Conservation (phyloP, 2,113 vertebrate genomes). For the Carettochelys insculpta region DNA sequence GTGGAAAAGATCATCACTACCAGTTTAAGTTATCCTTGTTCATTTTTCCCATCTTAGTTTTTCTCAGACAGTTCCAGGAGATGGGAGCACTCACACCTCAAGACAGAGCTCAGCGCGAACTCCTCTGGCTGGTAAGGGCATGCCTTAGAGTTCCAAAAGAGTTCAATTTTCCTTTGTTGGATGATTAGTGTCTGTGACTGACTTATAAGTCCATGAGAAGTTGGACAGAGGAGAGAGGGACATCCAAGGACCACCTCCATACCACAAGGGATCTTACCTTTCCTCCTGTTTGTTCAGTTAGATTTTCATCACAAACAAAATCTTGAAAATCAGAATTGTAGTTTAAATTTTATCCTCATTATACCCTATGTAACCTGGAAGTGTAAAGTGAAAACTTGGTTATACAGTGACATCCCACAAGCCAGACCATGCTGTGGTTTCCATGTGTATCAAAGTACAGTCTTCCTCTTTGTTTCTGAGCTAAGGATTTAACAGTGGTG, state of each 20-base stretch:
- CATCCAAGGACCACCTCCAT: background rate
- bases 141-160: background rate
- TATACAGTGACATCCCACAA: background rate
- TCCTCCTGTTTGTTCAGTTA: background rate
- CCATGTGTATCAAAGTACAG: background rate
- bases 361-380: background rate
- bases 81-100: background rate
- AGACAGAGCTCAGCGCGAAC: background rate
- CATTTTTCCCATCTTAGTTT: background rate
- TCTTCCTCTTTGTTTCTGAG: background rate
- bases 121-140: background rate
- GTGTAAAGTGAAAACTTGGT: background rate
- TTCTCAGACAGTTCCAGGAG: background rate
- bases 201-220: background rate
- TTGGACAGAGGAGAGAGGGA: background rate
- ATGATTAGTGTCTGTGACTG: background rate
- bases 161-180: background rate
- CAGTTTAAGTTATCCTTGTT: background rate
- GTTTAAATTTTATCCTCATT: background rate
- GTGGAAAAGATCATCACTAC: background rate
- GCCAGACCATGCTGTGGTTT: background rate
- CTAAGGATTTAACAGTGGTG: background rate
- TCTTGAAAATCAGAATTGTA: background rate
- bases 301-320: background rate
- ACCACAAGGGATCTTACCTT: background rate